Conservation (phyloP, 1,140 invertebrate species). For the Magallana ariakensis region DNA sequence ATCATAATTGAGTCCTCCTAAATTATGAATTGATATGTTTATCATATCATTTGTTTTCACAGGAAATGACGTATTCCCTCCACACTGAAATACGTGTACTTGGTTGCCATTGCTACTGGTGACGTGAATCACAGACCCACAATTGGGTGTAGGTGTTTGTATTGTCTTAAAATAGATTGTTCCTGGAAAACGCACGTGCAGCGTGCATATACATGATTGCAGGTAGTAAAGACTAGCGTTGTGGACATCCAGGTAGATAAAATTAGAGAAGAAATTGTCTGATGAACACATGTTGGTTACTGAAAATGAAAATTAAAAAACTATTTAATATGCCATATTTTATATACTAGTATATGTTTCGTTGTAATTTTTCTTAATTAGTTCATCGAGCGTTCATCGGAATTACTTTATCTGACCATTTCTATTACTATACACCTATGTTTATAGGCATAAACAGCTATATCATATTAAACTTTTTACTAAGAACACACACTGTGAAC, state of each 20-base stretch:
- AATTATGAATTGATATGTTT: not conserved
- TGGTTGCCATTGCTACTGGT: slow-evolving; percentile 10
- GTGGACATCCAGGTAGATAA: slow-evolving; percentile 21
- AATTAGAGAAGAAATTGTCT: not conserved
- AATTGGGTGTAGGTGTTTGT: not conserved
- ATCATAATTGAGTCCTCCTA: not conserved
- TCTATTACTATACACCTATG: no score
- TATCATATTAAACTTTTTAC: no score
- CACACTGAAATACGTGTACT: not conserved
- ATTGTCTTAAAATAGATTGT: not conserved
- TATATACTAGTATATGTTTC: not conserved
- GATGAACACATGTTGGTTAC: not conserved
- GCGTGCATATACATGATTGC: not conserved
- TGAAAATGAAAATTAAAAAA: not conserved
- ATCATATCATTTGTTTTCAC: not conserved
- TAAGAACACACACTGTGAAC: no score
- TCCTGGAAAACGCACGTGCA: slow-evolving; percentile 24
- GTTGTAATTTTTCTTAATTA: no score
- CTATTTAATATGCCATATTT: not conserved
- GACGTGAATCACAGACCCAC: not conserved
- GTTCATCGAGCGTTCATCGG: no score
- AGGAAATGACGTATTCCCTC: not conserved
- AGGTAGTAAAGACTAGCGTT: slow-evolving; percentile 30
- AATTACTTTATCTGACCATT: no score
- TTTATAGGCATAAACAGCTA: no score